Evolutionary conservation across 1,140 invertebrate genomes (phyloP).

Genomic region (Drosophila miranda): DNA sequence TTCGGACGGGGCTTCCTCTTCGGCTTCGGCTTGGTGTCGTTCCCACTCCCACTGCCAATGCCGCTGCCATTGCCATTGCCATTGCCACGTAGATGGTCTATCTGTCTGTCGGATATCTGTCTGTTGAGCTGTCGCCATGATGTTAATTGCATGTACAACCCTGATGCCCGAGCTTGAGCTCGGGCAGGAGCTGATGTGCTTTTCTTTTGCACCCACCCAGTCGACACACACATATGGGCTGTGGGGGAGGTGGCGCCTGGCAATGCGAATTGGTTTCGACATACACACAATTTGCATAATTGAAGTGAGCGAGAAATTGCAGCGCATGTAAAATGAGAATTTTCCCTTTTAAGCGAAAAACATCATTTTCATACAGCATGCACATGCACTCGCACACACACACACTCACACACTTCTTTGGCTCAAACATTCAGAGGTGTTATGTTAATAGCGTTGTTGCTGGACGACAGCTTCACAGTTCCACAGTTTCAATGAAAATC

Average conservation of each 20-base stretch:
- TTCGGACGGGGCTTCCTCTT: constrained; percentile 18
- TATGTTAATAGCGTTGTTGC: constrained; percentile 32
- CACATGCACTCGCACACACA: constrained; percentile 14
- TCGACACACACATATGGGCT: constrained; percentile 7
- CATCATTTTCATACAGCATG: constrained; percentile 52
- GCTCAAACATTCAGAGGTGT: constrained; percentile 36
- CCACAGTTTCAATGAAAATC: too few species aligned
- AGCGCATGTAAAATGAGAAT: constrained; percentile 74
- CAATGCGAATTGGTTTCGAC: constrained; percentile 73
- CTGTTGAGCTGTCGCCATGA: constrained; percentile 51
- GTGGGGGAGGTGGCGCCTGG: constrained; percentile 33
- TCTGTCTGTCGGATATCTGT: constrained; percentile 26
- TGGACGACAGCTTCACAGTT: neutral
- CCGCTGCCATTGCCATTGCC: neutral
- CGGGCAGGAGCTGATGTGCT: constrained; percentile 41
- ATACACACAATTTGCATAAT: constrained; percentile 79
- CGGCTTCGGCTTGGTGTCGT: neutral
- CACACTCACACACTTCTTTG: neutral
- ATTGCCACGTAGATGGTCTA: constrained; percentile 26
- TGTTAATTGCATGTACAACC: constrained; percentile 75
- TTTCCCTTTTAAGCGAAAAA: constrained; percentile 65
- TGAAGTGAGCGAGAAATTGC: constrained; percentile 78
- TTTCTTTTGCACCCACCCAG: constrained; percentile 42
- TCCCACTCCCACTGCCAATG: too few species aligned
- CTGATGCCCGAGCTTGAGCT: constrained; percentile 18